Conservation (phyloP, 2,113 vertebrate species). For the Gasterosteus aculeatus region DNA sequence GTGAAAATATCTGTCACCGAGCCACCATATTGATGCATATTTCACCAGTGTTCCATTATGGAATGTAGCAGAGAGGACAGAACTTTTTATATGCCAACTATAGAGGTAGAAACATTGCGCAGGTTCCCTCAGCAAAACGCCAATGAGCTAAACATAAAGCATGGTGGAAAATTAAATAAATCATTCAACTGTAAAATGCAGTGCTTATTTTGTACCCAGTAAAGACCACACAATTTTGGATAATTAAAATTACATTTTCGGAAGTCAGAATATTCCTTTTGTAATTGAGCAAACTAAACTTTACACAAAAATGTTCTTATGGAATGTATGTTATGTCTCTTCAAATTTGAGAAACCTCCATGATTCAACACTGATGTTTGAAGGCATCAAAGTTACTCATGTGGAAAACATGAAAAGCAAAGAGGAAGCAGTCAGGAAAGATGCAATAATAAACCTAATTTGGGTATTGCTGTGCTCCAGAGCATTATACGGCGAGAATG, state of each 20-base stretch:
- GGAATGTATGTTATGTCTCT: not conserved
- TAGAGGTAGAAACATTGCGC: no score
- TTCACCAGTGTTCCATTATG: no score
- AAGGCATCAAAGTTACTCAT: not conserved
- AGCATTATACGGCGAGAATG: slow-evolving; percentile 47
- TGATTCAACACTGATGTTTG: not conserved
- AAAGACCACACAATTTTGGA: not conserved
- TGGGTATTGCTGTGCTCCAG: slow-evolving; percentile 23
- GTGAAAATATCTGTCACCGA: no score
- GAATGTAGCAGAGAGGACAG: no score
- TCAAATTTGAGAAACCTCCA: not conserved
- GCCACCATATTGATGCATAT: no score
- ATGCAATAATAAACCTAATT: slow-evolving; percentile 61
- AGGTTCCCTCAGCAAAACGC: no score
- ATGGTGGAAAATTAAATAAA: not conserved
- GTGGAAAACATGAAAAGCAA: slow-evolving; percentile 6
- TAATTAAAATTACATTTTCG: not conserved
- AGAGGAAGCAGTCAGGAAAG: slow-evolving; percentile 5
- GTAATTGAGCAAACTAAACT: not conserved
- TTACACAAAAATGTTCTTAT: not conserved
- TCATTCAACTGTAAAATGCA: not conserved
- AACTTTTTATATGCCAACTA: no score
- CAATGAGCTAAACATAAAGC: no score
- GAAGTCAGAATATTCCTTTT: not conserved
- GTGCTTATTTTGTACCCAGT: not conserved